Evolutionary conservation across 2,797 vertebrate species (phyloP).

Genomic region (Bryconaethiops microstoma): DNA sequence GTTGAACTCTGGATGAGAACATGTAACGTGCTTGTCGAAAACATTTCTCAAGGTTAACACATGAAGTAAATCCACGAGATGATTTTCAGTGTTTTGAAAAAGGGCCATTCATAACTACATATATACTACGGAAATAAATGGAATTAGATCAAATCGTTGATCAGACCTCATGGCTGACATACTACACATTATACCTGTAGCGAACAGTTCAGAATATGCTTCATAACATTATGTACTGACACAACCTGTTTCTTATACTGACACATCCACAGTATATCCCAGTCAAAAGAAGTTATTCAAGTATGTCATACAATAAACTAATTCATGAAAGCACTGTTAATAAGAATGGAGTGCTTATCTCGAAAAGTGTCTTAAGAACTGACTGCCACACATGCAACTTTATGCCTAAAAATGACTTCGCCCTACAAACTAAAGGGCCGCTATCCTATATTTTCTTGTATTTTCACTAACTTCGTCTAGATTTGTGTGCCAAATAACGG

Average conservation of each 20-base stretch:
- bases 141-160: background rate
- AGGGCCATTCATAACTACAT: background rate
- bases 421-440: background rate
- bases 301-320: background rate
- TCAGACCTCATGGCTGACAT: background rate
- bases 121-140: background rate
- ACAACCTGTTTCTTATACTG: too few relatives aligned
- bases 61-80: background rate
- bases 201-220: too few relatives aligned
- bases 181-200: too few relatives aligned
- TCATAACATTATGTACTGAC: too few relatives aligned
- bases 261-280: background rate
- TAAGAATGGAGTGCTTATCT: background rate
- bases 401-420: background rate
- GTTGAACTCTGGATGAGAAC: constrained; percentile 13
- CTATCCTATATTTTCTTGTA: too few relatives aligned
- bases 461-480: too few relatives aligned
- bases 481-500: too few relatives aligned
- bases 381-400: background rate
- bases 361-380: background rate
- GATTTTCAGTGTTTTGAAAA: background rate
- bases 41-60: background rate
- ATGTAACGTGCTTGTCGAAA: background rate
- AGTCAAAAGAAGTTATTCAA: background rate
- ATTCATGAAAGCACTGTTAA: background rate